These are phyloP conservation scores for Maconellicoccus hirsutus DNA, from an alignment of 1,140 invertebrate species.

Conservation along the genomic window DNA sequence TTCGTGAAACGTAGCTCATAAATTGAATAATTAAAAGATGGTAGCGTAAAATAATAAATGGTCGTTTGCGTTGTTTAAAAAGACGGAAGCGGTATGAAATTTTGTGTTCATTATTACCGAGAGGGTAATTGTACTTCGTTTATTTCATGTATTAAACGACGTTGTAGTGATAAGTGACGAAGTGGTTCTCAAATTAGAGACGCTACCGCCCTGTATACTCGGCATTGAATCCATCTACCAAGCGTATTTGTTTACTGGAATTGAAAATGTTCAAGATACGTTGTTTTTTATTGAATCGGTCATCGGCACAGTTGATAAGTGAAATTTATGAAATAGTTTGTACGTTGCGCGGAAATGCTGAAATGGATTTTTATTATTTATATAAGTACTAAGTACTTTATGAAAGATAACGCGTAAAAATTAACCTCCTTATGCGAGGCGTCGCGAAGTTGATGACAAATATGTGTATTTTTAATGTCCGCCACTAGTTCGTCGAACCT, in stretches of 20 bases:
- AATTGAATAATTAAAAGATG: background rate
- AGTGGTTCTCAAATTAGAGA: background rate
- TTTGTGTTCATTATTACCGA: background rate
- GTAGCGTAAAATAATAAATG: background rate
- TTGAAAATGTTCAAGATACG: too few relatives aligned
- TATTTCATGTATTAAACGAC: background rate
- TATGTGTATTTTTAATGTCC: background rate
- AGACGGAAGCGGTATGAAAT: background rate
- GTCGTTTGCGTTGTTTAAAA: background rate
- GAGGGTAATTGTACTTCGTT: background rate
- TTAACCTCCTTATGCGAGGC: background rate
- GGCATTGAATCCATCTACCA: too few relatives aligned
- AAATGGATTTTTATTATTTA: background rate
- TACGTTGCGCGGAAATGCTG: background rate
- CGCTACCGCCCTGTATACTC: too few relatives aligned
- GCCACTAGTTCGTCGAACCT: conserved; percentile 1
- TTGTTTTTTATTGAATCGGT: background rate
- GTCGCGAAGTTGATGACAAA: background rate
- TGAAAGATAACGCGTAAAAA: background rate
- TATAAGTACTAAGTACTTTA: too few relatives aligned
- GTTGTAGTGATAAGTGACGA: background rate
- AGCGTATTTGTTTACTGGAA: too few relatives aligned
- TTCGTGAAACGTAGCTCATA: background rate
- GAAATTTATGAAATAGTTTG: background rate
- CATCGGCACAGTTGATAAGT: too few relatives aligned